Percentiles rank a stretch among this genome's conserved stretches.
These are phyloP conservation scores for Lethocerus indicus DNA, from an alignment of 1,140 invertebrate species.

Conservation along the genomic window DNA sequence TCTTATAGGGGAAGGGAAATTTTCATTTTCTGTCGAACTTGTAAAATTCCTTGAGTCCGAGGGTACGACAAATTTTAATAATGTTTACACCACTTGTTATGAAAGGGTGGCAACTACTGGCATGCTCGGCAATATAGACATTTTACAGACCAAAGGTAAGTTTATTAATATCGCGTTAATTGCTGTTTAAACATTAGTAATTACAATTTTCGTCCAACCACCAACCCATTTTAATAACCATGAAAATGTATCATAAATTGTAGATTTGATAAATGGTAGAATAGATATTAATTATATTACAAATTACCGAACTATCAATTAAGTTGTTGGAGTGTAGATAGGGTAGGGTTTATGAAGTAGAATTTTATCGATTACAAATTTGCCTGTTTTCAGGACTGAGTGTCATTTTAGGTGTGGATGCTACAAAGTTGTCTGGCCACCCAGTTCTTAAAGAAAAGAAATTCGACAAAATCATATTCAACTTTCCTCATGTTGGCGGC, in stretches of 20 bases:
- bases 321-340: too few species aligned
- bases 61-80: neutral
- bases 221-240: too few species aligned
- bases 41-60: conserved; percentile 3
- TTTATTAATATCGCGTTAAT: neutral
- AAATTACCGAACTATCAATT: too few species aligned
- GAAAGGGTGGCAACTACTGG: neutral
- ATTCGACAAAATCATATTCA: conserved; percentile 39
- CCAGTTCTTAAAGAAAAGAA: conserved; percentile 18
- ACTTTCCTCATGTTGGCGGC: conserved; percentile 44
- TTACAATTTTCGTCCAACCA: too few species aligned
- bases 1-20: conserved; percentile 16
- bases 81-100: conserved; percentile 10
- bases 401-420: conserved; percentile 33
- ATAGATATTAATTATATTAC: too few species aligned
- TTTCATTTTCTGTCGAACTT: conserved; percentile 14
- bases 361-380: too few species aligned
- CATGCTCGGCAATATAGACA: neutral
- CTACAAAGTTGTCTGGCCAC: conserved; percentile 25
- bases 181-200: too few species aligned
- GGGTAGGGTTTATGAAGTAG: too few species aligned
- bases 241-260: too few species aligned
- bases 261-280: too few species aligned
- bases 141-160: neutral
- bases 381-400: too few species aligned